Percentiles rank a stretch among this genome's conserved stretches.
phyloP scores from a whole-genome alignment of 2,797 vertebrate species.

The Ciconia nigra region DNA sequence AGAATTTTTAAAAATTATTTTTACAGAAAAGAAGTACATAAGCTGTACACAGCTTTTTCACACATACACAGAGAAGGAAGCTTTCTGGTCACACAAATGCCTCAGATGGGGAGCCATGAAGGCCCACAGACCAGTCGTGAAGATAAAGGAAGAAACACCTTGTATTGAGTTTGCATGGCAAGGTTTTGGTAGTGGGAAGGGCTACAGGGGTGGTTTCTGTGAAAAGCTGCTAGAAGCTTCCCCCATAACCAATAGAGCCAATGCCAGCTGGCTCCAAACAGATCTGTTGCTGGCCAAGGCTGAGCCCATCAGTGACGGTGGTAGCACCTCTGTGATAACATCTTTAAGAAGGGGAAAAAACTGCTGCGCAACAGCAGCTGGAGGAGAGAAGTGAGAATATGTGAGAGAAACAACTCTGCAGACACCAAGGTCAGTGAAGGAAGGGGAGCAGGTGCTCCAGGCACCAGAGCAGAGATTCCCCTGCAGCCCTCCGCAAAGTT shows the following conservation, averaged over 20 bases:
- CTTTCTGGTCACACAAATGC: not conserved
- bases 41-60: not conserved
- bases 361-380: not conserved
- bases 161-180: not conserved
- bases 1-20: not conserved
- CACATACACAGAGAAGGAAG: not conserved
- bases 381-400: not conserved
- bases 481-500: not conserved
- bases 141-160: not conserved
- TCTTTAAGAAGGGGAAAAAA: not conserved
- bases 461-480: fast-evolving
- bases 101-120: not conserved
- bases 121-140: not conserved
- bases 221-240: not conserved
- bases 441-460: not conserved
- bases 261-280: fast-evolving
- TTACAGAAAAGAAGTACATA: not conserved
- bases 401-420: not conserved
- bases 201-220: not conserved
- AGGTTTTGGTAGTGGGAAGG: not conserved
- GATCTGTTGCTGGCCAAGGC: not conserved
- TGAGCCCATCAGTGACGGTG: fast-evolving
- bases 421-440: not conserved
- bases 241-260: fast-evolving
- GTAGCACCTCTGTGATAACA: not conserved